These are phyloP conservation scores for Hybognathus amarus DNA, from an alignment of 2,797 vertebrate genomes.

Conservation along the genomic window DNA sequence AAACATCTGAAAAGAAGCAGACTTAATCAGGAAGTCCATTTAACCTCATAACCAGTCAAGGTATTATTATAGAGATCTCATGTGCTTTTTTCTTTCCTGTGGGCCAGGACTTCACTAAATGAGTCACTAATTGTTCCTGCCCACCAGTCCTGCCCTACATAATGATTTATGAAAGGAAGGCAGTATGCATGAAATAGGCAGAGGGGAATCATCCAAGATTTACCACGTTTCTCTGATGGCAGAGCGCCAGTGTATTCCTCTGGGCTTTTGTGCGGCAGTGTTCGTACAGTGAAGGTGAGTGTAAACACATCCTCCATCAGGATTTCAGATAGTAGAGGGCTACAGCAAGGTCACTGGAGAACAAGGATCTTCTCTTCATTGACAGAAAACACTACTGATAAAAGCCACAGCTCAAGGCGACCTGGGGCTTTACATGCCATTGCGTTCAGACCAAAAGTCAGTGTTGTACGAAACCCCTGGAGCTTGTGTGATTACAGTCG, in stretches of 20 bases:
- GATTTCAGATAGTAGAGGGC: conserved; percentile 22
- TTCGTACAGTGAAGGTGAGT: conserved; percentile 63
- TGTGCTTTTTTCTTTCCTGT: neutral
- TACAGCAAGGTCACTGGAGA: conserved; percentile 45
- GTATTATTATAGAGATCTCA: neutral
- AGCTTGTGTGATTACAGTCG: neutral
- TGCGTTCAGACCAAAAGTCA: neutral
- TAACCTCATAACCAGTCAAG: neutral
- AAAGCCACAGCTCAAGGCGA: neutral
- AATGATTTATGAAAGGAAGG: conserved; percentile 62
- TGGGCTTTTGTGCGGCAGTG: conserved; percentile 63
- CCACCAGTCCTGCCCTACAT: conserved; percentile 56
- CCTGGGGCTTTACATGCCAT: neutral
- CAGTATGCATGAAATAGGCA: conserved; percentile 51
- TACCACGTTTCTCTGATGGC: conserved; percentile 36
- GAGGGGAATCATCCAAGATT: conserved; percentile 46
- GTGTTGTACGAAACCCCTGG: neutral
- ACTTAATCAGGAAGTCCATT: neutral
- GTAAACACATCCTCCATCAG: conserved; percentile 73
- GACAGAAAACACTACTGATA: conserved; percentile 22
- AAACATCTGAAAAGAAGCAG: neutral
- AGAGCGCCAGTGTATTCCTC: conserved; percentile 47
- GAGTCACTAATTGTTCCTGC: conserved; percentile 64
- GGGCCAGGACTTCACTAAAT: conserved; percentile 47
- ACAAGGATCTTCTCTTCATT: conserved; percentile 51